Percentiles rank a stretch among this genome's conserved stretches.
Evolutionary conservation across 2,888 invertebrate species (phyloP).

Genomic region (Arenicola marina): DNA sequence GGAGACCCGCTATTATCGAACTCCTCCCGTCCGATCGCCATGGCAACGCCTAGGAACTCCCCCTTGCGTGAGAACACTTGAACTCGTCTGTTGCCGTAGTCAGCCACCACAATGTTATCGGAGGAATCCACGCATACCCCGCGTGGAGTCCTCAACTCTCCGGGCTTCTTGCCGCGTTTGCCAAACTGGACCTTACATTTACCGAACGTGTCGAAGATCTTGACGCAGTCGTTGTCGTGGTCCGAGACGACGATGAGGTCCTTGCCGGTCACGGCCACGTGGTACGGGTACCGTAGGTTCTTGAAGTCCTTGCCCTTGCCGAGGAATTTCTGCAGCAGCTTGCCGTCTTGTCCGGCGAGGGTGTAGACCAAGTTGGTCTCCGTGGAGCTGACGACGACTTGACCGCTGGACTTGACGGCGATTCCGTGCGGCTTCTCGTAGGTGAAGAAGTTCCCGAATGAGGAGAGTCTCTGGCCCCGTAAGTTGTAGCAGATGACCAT

Average conservation of each 20-base stretch:
- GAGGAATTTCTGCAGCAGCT: slow-evolving; percentile 46
- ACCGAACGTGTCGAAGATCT: slow-evolving; percentile 42
- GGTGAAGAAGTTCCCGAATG: slow-evolving; percentile 10
- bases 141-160: slow-evolving; percentile 43
- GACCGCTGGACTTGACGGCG: slow-evolving; percentile 31
- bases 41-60: slow-evolving; percentile 36
- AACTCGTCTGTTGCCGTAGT: slow-evolving; percentile 48
- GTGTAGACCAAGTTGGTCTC: slow-evolving; percentile 42
- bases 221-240: slow-evolving; percentile 43
- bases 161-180: slow-evolving; percentile 34
- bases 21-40: slow-evolving; percentile 42
- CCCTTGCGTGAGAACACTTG: slow-evolving; percentile 47
- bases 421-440: slow-evolving; percentile 40
- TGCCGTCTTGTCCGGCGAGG: slow-evolving; percentile 45
- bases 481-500: slow-evolving; percentile 2
- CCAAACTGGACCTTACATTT: slow-evolving; percentile 47
- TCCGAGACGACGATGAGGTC: slow-evolving; percentile 50
- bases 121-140: slow-evolving; percentile 45
- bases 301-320: slow-evolving; percentile 47
- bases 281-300: slow-evolving; percentile 43
- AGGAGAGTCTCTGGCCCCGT: slow-evolving; percentile 9
- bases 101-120: slow-evolving; percentile 52
- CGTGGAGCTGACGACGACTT: slow-evolving; percentile 41
- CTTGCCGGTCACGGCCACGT: slow-evolving; percentile 42
- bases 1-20: slow-evolving; percentile 37